Percentiles rank a stretch among this genome's conserved stretches.
Evolutionary conservation across 2,113 vertebrate species (phyloP).

Genomic region (Cricetomys ansorgei): DNA sequence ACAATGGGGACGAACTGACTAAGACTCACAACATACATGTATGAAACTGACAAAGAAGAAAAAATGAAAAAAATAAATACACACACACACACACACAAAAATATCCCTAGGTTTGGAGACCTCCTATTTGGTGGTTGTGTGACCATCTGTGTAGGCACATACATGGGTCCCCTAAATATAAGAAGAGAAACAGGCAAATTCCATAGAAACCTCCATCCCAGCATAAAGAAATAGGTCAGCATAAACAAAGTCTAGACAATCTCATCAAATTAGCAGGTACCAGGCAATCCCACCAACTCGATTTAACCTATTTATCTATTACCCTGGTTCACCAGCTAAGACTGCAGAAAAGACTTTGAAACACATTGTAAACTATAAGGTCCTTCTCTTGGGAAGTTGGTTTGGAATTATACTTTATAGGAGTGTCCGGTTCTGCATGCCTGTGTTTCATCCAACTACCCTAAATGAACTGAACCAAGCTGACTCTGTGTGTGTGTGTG

Average conservation of each 20-base stretch:
- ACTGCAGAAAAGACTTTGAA: not conserved
- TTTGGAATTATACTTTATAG: not conserved
- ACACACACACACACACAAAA: not conserved
- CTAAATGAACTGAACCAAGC: not conserved
- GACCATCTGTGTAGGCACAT: not conserved
- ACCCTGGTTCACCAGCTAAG: not conserved
- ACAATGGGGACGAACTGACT: not conserved
- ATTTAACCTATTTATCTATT: not conserved
- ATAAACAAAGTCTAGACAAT: constrained; percentile 24
- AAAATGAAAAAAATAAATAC: not conserved
- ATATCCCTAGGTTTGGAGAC: constrained; percentile 3
- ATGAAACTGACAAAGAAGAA: not conserved
- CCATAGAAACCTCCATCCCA: not conserved
- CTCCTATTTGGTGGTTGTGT: not conserved
- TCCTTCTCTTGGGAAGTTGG: not conserved
- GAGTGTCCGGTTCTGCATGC: not conserved
- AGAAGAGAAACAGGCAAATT: not conserved
- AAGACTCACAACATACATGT: not conserved
- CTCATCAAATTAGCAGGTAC: not conserved
- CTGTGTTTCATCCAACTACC: not conserved
- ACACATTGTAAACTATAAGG: not conserved
- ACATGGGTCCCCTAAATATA: not conserved
- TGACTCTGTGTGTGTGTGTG: not conserved
- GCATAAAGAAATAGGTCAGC: not conserved
- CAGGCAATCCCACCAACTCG: not conserved